Percentiles rank a stretch among this genome's conserved stretches.
Conservation (phyloP, 2,888 invertebrate genomes). For the Heliconius ethilla region DNA sequence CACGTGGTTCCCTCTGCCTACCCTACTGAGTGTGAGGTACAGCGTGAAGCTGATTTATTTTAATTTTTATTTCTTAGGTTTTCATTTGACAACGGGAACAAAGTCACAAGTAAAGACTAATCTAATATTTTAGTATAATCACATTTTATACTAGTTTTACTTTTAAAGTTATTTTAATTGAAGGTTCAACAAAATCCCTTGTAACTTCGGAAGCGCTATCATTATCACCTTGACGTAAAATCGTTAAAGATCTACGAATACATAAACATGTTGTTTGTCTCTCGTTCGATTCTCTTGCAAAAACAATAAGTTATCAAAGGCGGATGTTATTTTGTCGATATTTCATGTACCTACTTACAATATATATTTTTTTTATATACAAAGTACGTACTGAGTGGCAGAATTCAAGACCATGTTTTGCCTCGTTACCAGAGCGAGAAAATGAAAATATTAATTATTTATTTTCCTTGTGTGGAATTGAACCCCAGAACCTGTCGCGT, state of each 20-base stretch:
- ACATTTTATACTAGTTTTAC: background rate
- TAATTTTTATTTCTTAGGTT: too few relatives aligned
- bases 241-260: background rate
- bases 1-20: too few relatives aligned
- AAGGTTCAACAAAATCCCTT: background rate
- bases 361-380: background rate
- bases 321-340: background rate
- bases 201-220: background rate
- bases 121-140: too few relatives aligned
- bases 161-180: background rate
- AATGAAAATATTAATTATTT: too few relatives aligned
- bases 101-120: too few relatives aligned
- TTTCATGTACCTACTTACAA: background rate
- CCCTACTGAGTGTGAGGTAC: too few relatives aligned
- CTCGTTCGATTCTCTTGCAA: background rate
- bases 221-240: background rate
- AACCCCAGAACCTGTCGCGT: background rate
- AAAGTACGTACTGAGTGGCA: too few relatives aligned
- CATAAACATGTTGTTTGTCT: background rate
- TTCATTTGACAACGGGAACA: too few relatives aligned
- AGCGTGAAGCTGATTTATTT: too few relatives aligned
- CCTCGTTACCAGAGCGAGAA: too few relatives aligned
- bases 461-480: too few relatives aligned
- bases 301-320: constrained; percentile 6
- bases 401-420: too few relatives aligned